phyloP scores from a whole-genome alignment of 2,797 vertebrate species.

The Garrulus glandarius region DNA sequence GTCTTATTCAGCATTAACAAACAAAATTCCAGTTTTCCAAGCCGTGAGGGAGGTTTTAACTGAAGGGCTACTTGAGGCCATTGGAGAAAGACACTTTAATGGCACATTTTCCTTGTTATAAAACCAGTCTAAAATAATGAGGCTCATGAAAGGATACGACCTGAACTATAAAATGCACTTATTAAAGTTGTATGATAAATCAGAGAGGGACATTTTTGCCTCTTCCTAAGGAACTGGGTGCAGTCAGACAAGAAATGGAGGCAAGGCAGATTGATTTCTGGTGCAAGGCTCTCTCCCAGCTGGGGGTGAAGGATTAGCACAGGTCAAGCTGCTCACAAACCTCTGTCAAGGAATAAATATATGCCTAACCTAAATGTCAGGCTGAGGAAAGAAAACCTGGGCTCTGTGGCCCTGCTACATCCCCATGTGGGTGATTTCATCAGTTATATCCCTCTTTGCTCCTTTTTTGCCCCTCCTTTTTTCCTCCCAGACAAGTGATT shows the following conservation, averaged over 20 bases:
- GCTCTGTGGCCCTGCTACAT: not conserved
- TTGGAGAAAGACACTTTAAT: conserved; percentile 36
- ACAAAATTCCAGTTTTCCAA: not conserved
- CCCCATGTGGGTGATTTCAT: not conserved
- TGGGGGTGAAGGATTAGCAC: not conserved
- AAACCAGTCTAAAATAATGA: conserved; percentile 60
- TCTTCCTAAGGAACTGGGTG: not conserved
- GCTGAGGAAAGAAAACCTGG: not conserved
- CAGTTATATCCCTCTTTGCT: not conserved
- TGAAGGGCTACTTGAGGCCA: conserved; percentile 12
- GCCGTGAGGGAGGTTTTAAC: not conserved
- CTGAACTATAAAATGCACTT: conserved; percentile 51
- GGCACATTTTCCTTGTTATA: conserved; percentile 27
- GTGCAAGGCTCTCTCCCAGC: not conserved
- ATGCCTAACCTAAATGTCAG: not conserved
- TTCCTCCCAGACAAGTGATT: fast-evolving
- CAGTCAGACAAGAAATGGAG: not conserved
- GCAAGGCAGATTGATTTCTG: not conserved
- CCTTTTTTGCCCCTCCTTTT: not conserved
- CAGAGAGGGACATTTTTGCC: not conserved
- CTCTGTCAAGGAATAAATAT: not conserved
- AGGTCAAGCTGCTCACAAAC: conserved; percentile 17
- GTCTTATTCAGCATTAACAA: not conserved
- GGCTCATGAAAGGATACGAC: conserved; percentile 48
- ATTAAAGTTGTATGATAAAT: conserved; percentile 54